Base-by-base conservation (phyloP, 2,797 vertebrate genomes). In the Myoxocephalus aenaeus region DNA sequence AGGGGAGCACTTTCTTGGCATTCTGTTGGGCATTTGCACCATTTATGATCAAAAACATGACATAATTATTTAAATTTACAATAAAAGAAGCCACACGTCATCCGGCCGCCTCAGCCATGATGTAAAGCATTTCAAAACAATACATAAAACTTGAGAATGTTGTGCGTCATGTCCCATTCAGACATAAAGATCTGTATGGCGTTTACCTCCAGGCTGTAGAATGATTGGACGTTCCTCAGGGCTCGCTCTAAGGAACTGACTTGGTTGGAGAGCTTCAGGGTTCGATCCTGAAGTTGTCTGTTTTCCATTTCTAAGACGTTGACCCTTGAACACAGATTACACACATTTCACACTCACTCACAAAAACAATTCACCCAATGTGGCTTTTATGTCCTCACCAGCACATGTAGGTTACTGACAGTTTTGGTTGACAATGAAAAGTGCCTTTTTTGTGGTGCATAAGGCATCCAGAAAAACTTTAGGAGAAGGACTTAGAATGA, bases 251-350 rank as follows among this genome's bases (percentile, higher is more conserved):
- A 83, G 75, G 93, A 72, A 32, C 90, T 92, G 50, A 94, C 87
- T 29, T 96, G 96, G 87, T 94, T 92, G 59, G 92, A 94, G 73
- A 97, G 93, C 65, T 93, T 96, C 32, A 96, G 75, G 1, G 90
- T 96, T 84, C 94, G 93, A 18, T 98, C 96, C n/a, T 96, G 96
- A 59, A 97, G 95, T 70, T 93, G 93, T 79, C 90, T 62, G 42
- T 97, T 99, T 92, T 99, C 97, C 89, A 96, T 90, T 29, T 97
- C 97, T 69, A 97, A 89, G 61, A 94, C 90, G 75, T 94, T 95
- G 54, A 93, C 94, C 84, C 98, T 99, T 66, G 9, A 86, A 75
- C 76, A 3, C 22, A 73, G 9, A 79, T 53, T 20, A 20, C n/a
- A n/a, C n/a, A n/a, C n/a, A n/a, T n/a, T 32, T 82, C 54, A 74